Base-by-base conservation (phyloP, 2,888 invertebrate genomes). In the Craniophora ligustri region DNA sequence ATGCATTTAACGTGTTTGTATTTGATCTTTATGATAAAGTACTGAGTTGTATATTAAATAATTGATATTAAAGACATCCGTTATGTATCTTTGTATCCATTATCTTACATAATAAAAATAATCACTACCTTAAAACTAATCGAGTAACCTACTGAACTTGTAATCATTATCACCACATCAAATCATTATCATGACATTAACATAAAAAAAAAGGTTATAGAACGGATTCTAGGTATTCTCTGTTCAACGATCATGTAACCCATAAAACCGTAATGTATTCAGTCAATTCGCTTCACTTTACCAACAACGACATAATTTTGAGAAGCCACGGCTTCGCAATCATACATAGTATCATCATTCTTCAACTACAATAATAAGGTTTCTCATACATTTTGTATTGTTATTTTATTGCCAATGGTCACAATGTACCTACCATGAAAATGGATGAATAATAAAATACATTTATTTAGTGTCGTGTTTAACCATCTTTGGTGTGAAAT, bases 251-350 rank as follows among this genome's bases (percentile, higher is more conserved):
- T 66, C 71, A 68, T 67, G 42, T 50, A 39, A 64, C 32, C 41
- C 34, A 64, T 54, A 67, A 60, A 67, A 75, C 23, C n/a, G n/a
- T n/a, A n/a, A 21, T 26, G 35, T 56, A 36, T 53, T 71, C 58
- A 55, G 62, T 32, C 46, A 60, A 78, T 81, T 81, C 66, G 73
- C 62, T 50, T 56, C 63, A 68, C 68, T 81, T 81, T 42, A 74
- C 48, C 67, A 80, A 81, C 46, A 57, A 26, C 44, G 53, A 18
- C 51, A 58, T 69, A 70, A 74, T 66, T 26, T 73, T 72, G 62
- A 62, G 50, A 47, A 34, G 47, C 18, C 15, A 21, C 19, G 11
- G 31, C 53, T 53, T 44, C 47, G 75, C 50, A 75, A 72, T 47
- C 18, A 6, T 26, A 1, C 18, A 6, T 26, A 1, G 26, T 56